Base-by-base conservation (phyloP, 2,888 invertebrate species). In the Drosophila dives region DNA sequence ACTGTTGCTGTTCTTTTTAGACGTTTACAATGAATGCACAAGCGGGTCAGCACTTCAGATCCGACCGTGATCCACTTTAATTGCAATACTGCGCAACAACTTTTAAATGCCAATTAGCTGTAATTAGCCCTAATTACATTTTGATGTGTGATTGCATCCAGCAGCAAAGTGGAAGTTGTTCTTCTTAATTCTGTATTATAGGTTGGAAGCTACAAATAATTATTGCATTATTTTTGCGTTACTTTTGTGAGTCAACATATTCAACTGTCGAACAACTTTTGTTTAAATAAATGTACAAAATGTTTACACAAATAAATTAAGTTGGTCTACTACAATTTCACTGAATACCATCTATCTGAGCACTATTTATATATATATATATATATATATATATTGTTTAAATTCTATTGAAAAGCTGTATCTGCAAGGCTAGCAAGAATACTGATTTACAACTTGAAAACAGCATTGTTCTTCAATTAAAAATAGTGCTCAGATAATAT, bases 111-210 rank as follows among this genome's bases (percentile, higher is more conserved):
- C 80, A 80, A 80, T 85, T 77, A 82, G 68, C 38, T 72, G 68
- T 69, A 83, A 82, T 82, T 83, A 82, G 56, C 63, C 45, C 72
- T 77, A 77, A 85, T 80, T 82, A 72, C 66, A 61, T 77, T 77
- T 77, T 82, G 77, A 77, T 75, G 68, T 34, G 49, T 54, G 55
- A 80, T 64, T 54, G 53, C 49, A 63, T 55, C 42, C 26, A 50
- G 42, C 48, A 26, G 53, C 34, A 23, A 50, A 26, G n/a, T 4
- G 23, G 3, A 29, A 58, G 1, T 20, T n/a, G 12, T 4, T 12
- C 2, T 26, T 36, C 23, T 23, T 23, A 53, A 34, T 23, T 53
- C 34, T 33, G 15, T 20, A 20, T 5, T 8, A 20, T 10, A 15
- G 20, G 12, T 15, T 20, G 4, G 2, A 8, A 33, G 10, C 33